Percentiles rank a stretch among this genome's conserved stretches.
Evolutionary conservation across 2,888 invertebrate species (phyloP).

Genomic region (Creontiades dilutus): DNA sequence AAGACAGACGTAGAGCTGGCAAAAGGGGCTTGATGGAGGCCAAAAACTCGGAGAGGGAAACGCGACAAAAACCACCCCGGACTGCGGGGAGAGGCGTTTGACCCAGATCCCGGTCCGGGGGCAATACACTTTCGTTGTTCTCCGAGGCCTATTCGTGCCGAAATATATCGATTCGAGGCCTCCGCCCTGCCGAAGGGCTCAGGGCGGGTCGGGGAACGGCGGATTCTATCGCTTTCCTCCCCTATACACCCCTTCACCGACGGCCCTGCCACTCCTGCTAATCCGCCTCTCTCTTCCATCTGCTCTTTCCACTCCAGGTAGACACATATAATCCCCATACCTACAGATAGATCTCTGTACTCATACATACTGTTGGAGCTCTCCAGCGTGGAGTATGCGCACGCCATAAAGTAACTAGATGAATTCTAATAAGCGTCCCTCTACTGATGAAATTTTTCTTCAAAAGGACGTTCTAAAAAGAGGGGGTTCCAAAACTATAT

Average conservation of each 20-base stretch:
- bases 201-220: slow-evolving; percentile 22
- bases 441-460: no score
- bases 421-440: no score
- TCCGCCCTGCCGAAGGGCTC: slow-evolving; percentile 32
- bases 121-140: slow-evolving; percentile 43
- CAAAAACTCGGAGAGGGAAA: neutral
- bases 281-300: neutral
- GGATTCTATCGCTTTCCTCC: neutral
- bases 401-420: no score
- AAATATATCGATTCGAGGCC: slow-evolving; percentile 49
- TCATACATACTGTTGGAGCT: no score
- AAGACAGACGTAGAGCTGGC: neutral
- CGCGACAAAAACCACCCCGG: slow-evolving; percentile 29
- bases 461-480: no score
- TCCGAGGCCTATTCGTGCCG: slow-evolving; percentile 61
- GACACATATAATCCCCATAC: no score
- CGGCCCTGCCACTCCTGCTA: neutral
- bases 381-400: no score
- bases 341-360: no score
- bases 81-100: neutral
- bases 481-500: no score
- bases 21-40: neutral
- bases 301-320: no score
- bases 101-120: slow-evolving; percentile 19
- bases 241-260: neutral